Evolutionary conservation across 2,888 invertebrate genomes (phyloP).

Genomic region (Mimumesa dahlbomi): DNA sequence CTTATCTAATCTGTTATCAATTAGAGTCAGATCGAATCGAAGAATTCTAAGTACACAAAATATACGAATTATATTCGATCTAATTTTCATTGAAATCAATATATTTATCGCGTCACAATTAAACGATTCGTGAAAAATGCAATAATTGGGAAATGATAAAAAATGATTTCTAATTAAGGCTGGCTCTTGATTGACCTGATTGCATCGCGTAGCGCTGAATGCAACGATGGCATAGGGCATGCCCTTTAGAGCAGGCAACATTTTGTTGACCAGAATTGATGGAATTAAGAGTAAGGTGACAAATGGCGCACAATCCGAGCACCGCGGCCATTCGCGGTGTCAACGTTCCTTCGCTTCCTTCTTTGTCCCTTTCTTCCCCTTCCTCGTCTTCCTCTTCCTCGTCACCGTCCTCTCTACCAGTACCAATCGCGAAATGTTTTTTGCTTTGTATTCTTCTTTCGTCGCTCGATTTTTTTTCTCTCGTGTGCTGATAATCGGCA

Average conservation of each 20-base stretch:
- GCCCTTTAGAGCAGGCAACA: constrained; percentile 66
- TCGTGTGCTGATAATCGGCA: constrained; percentile 21
- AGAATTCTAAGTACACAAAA: too few relatives aligned
- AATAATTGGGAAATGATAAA: too few relatives aligned
- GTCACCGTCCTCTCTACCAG: constrained; percentile 4
- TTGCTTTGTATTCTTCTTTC: constrained; percentile 29
- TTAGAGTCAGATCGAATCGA: too few relatives aligned
- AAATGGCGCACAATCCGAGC: constrained; percentile 63
- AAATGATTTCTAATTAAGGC: not conserved
- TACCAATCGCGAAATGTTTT: constrained; percentile 17
- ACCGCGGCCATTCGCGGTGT: constrained; percentile 20
- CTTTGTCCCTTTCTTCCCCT: constrained; percentile 51
- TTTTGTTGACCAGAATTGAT: constrained; percentile 51
- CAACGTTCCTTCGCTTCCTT: constrained; percentile 33
- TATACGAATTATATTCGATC: too few relatives aligned
- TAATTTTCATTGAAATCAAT: not conserved
- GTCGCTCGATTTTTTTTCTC: constrained; percentile 11
- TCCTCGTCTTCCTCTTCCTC: constrained; percentile 48
- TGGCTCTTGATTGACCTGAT: constrained; percentile 64
- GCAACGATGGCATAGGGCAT: constrained; percentile 72
- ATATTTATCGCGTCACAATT: too few relatives aligned
- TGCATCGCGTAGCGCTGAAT: constrained; percentile 66
- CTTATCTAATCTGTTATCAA: too few relatives aligned
- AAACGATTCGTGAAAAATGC: too few relatives aligned
- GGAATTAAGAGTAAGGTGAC: constrained; percentile 62